Conservation (phyloP, 2,888 invertebrate genomes). For the Drosophila pullipes region DNA sequence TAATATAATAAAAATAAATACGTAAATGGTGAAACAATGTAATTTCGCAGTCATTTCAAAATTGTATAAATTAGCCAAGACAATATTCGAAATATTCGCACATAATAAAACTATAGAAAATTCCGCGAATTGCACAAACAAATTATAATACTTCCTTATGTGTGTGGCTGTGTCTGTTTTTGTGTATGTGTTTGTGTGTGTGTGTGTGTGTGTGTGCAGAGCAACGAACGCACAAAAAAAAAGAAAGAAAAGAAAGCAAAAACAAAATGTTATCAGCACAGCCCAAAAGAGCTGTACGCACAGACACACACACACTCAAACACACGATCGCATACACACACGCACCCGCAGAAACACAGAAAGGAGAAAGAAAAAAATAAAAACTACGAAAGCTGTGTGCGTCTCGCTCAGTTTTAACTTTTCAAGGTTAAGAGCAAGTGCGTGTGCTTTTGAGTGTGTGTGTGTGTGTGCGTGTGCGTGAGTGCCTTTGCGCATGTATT, state of each 20-base stretch:
- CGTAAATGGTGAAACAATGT: constrained; percentile 38
- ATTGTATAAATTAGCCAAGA: constrained; percentile 14
- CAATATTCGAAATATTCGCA: constrained; percentile 34
- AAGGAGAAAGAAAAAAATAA: constrained; percentile 49
- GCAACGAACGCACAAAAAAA: constrained; percentile 60
- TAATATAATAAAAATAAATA: constrained; percentile 22
- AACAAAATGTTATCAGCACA: constrained; percentile 72
- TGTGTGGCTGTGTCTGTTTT: constrained; percentile 8
- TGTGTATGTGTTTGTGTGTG: neutral
- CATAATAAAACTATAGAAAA: constrained; percentile 51
- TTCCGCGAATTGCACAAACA: constrained; percentile 46
- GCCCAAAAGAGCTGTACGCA: constrained; percentile 51
- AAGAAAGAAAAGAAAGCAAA: constrained; percentile 64
- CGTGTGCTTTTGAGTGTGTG: constrained; percentile 57
- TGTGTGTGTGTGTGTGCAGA: constrained; percentile 36
- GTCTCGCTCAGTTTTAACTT: constrained; percentile 46
- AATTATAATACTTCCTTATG: constrained; percentile 14
- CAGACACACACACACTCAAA: constrained; percentile 7
- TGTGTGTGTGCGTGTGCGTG: constrained; percentile 19
- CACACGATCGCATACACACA: neutral
- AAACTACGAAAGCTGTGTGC: constrained; percentile 46
- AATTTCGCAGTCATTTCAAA: constrained; percentile 27
- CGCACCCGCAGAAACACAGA: constrained; percentile 32
- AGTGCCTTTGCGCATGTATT: constrained; percentile 27
- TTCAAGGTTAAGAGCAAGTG: constrained; percentile 80